Evolutionary conservation across 2,888 invertebrate species (phyloP).

Genomic region (Agrochola lota): DNA sequence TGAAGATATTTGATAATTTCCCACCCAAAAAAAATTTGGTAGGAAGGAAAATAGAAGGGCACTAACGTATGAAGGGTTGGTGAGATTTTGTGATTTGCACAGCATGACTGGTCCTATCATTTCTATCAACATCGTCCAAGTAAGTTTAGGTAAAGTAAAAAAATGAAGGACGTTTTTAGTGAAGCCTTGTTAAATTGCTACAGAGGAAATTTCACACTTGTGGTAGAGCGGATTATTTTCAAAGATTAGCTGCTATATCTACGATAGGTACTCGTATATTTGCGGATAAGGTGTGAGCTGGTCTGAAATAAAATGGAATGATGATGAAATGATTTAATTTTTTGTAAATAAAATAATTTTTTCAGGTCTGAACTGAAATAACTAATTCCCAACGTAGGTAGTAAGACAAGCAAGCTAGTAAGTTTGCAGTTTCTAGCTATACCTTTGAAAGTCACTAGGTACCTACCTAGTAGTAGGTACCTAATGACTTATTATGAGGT

Average conservation of each 20-base stretch:
- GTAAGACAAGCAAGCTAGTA: background rate
- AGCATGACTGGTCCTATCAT: background rate
- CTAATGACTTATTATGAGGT: background rate
- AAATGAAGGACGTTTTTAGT: background rate
- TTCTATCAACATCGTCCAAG: background rate
- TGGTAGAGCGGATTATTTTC: background rate
- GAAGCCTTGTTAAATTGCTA: background rate
- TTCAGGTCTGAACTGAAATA: too few relatives aligned
- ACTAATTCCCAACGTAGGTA: background rate
- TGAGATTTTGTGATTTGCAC: too few relatives aligned
- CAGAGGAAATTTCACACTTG: slow-evolving; percentile 9
- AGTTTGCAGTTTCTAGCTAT: background rate
- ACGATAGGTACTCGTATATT: background rate
- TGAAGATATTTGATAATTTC: too few relatives aligned
- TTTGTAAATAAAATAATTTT: too few relatives aligned
- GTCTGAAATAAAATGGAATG: too few relatives aligned
- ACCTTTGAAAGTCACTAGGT: background rate
- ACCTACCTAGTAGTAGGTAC: background rate
- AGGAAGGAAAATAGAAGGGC: too few relatives aligned
- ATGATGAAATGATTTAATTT: too few relatives aligned
- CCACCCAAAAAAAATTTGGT: too few relatives aligned
- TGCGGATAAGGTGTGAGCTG: background rate
- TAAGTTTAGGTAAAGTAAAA: background rate
- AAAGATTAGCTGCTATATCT: background rate
- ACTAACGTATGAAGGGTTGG: too few relatives aligned